Conservation (phyloP, 1,140 invertebrate species). For the Semibalanus balanoides region DNA sequence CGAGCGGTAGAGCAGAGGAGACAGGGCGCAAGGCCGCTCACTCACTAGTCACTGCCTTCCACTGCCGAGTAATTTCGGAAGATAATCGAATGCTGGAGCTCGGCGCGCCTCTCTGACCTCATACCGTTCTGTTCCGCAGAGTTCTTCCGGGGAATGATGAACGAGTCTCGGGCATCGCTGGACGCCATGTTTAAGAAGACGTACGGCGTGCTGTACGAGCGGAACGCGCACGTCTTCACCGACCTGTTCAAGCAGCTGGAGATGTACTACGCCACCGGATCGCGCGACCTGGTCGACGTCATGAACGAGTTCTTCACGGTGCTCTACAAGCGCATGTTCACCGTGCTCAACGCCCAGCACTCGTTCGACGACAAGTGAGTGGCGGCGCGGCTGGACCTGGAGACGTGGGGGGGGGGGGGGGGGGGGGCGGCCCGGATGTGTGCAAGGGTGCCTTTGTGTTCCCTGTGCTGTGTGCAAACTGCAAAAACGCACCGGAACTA, state of each 20-base stretch:
- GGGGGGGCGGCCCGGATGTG: no score
- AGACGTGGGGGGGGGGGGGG: no score
- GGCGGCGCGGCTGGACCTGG: no score
- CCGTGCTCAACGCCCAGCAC: constrained; percentile 80
- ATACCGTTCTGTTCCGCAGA: not conserved
- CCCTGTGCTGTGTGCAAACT: no score
- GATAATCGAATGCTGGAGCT: no score
- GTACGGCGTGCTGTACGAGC: constrained; percentile 87
- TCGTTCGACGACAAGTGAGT: constrained; percentile 64
- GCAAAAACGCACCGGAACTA: no score
- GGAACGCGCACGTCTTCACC: constrained; percentile 81
- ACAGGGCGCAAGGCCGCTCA: no score
- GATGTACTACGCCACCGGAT: constrained; percentile 69
- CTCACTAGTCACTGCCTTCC: no score
- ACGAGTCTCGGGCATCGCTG: constrained; percentile 66
- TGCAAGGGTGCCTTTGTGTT: no score
- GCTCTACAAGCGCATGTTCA: constrained; percentile 92
- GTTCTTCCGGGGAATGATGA: constrained; percentile 59
- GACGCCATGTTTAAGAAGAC: constrained; percentile 88
- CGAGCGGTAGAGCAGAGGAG: no score
- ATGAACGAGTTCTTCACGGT: constrained; percentile 87
- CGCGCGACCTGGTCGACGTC: constrained; percentile 62
- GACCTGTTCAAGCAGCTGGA: constrained; percentile 81
- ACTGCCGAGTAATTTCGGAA: no score
- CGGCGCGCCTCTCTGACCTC: not conserved